Evolutionary conservation across 1,140 invertebrate genomes (phyloP), one percentile per base, ranked within the genome.

Genomic region (Hylyphantes graminicola): DNA sequence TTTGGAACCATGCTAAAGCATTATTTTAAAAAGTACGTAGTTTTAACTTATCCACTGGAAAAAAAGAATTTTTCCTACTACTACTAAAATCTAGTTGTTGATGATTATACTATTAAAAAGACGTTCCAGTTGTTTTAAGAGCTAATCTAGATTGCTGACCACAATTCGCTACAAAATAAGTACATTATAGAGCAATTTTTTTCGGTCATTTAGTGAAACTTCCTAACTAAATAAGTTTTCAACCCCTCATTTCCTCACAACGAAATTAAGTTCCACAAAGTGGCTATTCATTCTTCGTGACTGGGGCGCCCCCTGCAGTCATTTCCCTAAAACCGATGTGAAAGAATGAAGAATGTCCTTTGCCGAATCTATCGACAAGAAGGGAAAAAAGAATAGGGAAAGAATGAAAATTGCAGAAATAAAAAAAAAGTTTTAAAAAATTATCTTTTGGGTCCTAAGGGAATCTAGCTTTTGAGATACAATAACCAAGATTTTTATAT

Each of bases 261-360:
- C 55, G 17, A 59, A 74, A 74, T 74, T 74, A 74, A 74, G 72
- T 74, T 59, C 59, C 72, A 74, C 59, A 74, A 74, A 59, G 72
- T 21, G 72, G 55, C 55, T 74, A 57, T 74, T 53, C 72, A 70
- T 70, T 70, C 68, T 19, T 48, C 15, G 19, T 15, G 54, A 53
- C 15, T 10, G 55, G 21, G 72, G 72, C 72, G 53, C 55, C 72
- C 55, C 54, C 72, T 74, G 55, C 51, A 17, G 21, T 19, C 19
- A 35, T 57, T 19, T 51, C 54, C 19, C 72, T 8, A 17, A 48
- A 21, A 21, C 53, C 54, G 15, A 12, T 12, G 10, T n/a, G 11
- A 17, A 15, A 19, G 54, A 21, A 74, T 74, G 72, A 74, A 74
- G 59, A 74, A 74, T 74, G 53, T 53, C 19, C 54, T 59, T 21